phyloP scores from a whole-genome alignment of 2,113 vertebrate species.

The Eleginops maclovinus region DNA sequence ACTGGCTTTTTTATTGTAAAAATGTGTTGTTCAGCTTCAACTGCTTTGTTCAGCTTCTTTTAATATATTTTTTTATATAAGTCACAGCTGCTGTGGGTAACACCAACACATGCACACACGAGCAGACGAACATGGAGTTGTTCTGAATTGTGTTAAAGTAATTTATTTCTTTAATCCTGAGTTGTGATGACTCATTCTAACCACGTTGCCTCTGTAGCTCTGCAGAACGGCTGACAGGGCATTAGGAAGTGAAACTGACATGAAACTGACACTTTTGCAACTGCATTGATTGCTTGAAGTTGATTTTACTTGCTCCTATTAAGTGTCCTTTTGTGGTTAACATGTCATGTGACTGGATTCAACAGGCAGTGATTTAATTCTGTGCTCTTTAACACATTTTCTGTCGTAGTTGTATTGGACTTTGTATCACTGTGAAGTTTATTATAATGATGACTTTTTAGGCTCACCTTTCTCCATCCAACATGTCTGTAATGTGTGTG shows the following conservation, averaged over 20 bases:
- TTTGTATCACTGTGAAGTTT: neutral
- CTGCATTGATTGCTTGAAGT: neutral
- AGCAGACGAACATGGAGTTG: neutral
- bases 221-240: neutral
- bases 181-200: neutral
- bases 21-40: neutral
- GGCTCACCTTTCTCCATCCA: neutral
- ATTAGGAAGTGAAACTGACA: too few relatives aligned
- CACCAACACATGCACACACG: neutral
- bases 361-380: neutral
- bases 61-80: too few relatives aligned
- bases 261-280: too few relatives aligned
- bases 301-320: neutral
- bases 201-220: neutral
- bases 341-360: neutral
- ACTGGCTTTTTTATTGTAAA: too few relatives aligned
- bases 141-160: neutral
- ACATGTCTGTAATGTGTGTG: neutral
- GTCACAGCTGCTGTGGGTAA: neutral
- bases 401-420: neutral
- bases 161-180: neutral
- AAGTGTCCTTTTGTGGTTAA: neutral
- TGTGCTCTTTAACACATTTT: neutral
- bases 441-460: neutral
- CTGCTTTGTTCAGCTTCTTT: neutral